Conservation (phyloP, 2,888 invertebrate species). For the Dolichopus griseipennis region DNA sequence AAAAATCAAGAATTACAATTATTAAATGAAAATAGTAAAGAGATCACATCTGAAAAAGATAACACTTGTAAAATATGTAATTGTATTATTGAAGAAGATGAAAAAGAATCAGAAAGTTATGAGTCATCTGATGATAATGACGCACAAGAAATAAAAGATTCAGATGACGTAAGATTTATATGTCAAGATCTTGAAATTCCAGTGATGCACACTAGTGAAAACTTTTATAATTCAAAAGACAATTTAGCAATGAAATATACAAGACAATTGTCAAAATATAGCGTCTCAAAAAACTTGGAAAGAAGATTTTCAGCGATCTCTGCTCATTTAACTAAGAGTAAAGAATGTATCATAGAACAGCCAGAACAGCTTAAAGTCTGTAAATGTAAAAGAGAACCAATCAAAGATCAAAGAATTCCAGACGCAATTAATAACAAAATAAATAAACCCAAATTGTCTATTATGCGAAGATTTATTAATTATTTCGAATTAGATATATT, state of each 20-base stretch:
- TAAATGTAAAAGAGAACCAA: conserved; percentile 34
- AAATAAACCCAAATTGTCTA: conserved; percentile 25
- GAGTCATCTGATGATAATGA: neutral
- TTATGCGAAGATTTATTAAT: conserved; percentile 50
- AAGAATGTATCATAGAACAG: too few relatives aligned
- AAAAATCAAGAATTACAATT: neutral
- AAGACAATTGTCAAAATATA: conserved; percentile 19
- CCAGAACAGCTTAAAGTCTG: conserved; percentile 31
- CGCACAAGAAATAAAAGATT: conserved; percentile 35
- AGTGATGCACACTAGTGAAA: conserved; percentile 51
- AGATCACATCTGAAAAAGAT: conserved; percentile 22
- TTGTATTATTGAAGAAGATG: neutral
- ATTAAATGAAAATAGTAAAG: conserved; percentile 23
- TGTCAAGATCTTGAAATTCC: conserved; percentile 55
- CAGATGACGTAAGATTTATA: conserved; percentile 48
- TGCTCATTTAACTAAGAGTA: too few relatives aligned
- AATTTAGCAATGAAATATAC: neutral
- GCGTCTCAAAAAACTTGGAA: conserved; percentile 33
- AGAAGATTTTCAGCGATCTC: conserved; percentile 29
- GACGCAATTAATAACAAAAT: conserved; percentile 22
- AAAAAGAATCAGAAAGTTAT: neutral
- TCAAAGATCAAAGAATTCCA: neutral
- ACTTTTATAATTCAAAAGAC: conserved; percentile 27
- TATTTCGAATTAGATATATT: conserved; percentile 65
- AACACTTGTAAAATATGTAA: neutral